A percentile compares a stretch with the other conserved stretches of the same genome.
Evolutionary conservation across 2,797 vertebrate species (phyloP).

Genomic region (Varecia variegata): DNA sequence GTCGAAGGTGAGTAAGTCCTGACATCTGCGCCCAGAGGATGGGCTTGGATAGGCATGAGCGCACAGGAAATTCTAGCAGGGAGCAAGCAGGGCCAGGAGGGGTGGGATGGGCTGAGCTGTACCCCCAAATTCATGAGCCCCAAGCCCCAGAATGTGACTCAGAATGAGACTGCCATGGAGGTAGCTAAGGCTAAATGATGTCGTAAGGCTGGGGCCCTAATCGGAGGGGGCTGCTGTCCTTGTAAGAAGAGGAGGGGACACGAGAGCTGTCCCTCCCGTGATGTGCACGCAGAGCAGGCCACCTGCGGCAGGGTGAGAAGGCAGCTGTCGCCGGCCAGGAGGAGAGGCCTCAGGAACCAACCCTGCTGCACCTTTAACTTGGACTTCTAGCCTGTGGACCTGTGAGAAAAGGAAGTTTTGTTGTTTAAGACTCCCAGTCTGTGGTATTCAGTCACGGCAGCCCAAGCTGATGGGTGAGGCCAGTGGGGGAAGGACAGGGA

Average conservation of each 20-base stretch:
- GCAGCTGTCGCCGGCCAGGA: rapidly evolving
- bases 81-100: neutral
- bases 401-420: no score
- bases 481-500: neutral
- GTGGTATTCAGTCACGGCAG: neutral
- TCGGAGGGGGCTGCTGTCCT: neutral
- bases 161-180: neutral
- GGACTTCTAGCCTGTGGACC: neutral
- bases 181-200: neutral
- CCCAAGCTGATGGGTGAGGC: no score
- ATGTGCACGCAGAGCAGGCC: neutral
- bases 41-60: rapidly evolving
- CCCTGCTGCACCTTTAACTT: neutral
- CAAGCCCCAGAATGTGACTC: neutral
- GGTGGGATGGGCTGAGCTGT: neutral
- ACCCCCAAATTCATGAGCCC: neutral
- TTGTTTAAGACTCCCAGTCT: neutral
- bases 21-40: rapidly evolving
- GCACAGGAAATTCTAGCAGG: rapidly evolving
- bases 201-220: no score
- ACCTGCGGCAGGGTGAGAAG: neutral
- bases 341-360: neutral
- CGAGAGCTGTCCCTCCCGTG: neutral
- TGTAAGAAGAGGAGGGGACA: no score
- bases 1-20: rapidly evolving